A percentile compares a stretch with the other conserved stretches of the same genome.
These are phyloP conservation scores for Leptinotarsa juncta DNA, from an alignment of 2,888 invertebrate genomes.

Conservation along the genomic window DNA sequence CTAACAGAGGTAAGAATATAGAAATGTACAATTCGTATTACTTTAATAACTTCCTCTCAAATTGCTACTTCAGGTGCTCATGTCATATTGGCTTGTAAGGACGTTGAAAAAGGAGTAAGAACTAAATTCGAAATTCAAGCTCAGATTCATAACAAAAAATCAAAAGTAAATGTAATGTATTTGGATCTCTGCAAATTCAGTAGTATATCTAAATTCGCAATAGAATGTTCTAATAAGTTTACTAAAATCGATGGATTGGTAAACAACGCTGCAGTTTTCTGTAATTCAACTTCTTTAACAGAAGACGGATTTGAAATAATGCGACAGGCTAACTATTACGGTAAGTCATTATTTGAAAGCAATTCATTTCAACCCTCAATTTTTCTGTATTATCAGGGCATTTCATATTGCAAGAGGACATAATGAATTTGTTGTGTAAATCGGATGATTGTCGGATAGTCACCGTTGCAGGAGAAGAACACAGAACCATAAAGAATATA, in stretches of 20 bases:
- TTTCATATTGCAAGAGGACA: slow-evolving; percentile 66
- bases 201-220: slow-evolving; percentile 61
- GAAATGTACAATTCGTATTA: slow-evolving; percentile 1
- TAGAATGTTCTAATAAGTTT: slow-evolving; percentile 59
- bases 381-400: slow-evolving; percentile 56
- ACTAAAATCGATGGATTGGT: slow-evolving; percentile 65
- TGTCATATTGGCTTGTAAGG: slow-evolving; percentile 70
- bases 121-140: slow-evolving; percentile 65
- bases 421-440: slow-evolving; percentile 63
- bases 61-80: slow-evolving; percentile 62
- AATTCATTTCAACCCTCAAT: neutral
- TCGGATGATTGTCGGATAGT: slow-evolving; percentile 65
- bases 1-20: slow-evolving; percentile 62
- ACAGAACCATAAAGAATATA: slow-evolving; percentile 58
- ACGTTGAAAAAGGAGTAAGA: slow-evolving; percentile 64
- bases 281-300: slow-evolving; percentile 66
- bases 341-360: slow-evolving; percentile 53
- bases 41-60: neutral
- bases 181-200: slow-evolving; percentile 63
- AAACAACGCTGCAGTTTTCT: slow-evolving; percentile 70
- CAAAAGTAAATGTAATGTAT: slow-evolving; percentile 58
- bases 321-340: slow-evolving; percentile 70
- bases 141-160: slow-evolving; percentile 48
- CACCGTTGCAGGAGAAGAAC: slow-evolving; percentile 66
- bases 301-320: slow-evolving; percentile 69